Percentiles rank a stretch among this genome's conserved stretches.
These are phyloP conservation scores for Bufotes viridis DNA, from an alignment of 2,797 vertebrate species.

Conservation along the genomic window DNA sequence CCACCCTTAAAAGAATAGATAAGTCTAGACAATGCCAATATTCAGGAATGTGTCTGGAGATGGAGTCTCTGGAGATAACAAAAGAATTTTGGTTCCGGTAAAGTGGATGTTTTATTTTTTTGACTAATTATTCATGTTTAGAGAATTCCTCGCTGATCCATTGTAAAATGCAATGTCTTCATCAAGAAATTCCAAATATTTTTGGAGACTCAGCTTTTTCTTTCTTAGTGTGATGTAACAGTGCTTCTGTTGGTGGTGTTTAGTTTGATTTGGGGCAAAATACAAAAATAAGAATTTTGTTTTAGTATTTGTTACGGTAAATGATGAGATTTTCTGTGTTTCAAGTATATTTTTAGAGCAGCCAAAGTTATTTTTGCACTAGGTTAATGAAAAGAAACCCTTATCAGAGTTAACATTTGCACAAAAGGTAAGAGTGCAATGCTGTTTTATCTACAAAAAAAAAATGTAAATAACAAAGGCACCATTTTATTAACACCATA, in stretches of 20 bases:
- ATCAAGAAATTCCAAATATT: neutral
- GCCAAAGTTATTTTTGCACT: neutral
- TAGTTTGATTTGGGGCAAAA: neutral
- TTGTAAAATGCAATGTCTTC: neutral
- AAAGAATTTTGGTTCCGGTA: conserved; percentile 20
- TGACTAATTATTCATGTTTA: neutral
- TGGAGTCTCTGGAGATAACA: conserved; percentile 24
- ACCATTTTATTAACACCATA: too few relatives aligned
- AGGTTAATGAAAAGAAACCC: neutral
- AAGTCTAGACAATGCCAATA: neutral
- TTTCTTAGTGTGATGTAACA: neutral
- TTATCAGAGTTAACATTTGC: too few relatives aligned
- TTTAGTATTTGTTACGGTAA: neutral
- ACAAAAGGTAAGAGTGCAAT: too few relatives aligned
- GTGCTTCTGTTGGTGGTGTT: neutral
- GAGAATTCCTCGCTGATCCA: neutral
- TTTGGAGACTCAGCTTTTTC: neutral
- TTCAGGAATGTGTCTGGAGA: conserved; percentile 20
- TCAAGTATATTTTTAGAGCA: neutral
- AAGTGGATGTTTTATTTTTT: neutral
- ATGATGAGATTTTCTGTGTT: neutral
- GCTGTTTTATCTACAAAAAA: too few relatives aligned
- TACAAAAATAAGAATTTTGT: neutral
- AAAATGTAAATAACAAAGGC: too few relatives aligned
- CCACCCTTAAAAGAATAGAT: too few relatives aligned